phyloP scores from a whole-genome alignment of 2,888 invertebrate species.

The Idaea aversata region DNA sequence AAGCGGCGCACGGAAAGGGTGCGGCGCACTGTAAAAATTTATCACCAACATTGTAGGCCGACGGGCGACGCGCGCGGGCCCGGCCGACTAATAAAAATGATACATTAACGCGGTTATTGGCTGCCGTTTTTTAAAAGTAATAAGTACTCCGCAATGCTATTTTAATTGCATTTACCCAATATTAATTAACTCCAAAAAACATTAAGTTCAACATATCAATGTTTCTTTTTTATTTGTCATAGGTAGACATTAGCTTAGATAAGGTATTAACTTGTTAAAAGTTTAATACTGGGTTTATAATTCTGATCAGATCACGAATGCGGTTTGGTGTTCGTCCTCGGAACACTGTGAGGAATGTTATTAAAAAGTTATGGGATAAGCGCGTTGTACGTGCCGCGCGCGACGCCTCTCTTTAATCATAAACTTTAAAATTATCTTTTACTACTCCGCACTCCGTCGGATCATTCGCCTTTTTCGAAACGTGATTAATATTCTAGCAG shows the following conservation, averaged over 20 bases:
- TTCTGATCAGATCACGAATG: slow-evolving; percentile 65
- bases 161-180: slow-evolving; percentile 11
- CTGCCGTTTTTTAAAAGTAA: slow-evolving; percentile 12
- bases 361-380: slow-evolving; percentile 78
- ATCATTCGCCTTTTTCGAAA: slow-evolving; percentile 28
- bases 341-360: slow-evolving; percentile 70
- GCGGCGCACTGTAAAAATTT: slow-evolving; percentile 68
- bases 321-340: slow-evolving; percentile 61
- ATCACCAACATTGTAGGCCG: slow-evolving; percentile 64
- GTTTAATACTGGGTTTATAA: slow-evolving; percentile 57
- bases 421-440: slow-evolving; percentile 73
- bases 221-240: not conserved
- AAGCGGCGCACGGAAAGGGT: slow-evolving; percentile 67
- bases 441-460: slow-evolving; percentile 41
- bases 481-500: slow-evolving; percentile 30
- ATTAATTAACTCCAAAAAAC: not conserved
- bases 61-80: slow-evolving; percentile 51
- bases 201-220: too few relatives aligned
- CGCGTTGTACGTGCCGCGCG: slow-evolving; percentile 56
- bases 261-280: slow-evolving; percentile 52
- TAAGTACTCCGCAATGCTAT: not conserved
- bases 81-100: slow-evolving; percentile 48
- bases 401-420: slow-evolving; percentile 57
- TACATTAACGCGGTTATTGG: slow-evolving; percentile 35
- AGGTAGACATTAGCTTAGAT: slow-evolving; percentile 6